Evolutionary conservation across 2,797 vertebrate genomes (phyloP), one percentile per base, ranked within the genome.

Genomic region (Falco novaeseelandiae): DNA sequence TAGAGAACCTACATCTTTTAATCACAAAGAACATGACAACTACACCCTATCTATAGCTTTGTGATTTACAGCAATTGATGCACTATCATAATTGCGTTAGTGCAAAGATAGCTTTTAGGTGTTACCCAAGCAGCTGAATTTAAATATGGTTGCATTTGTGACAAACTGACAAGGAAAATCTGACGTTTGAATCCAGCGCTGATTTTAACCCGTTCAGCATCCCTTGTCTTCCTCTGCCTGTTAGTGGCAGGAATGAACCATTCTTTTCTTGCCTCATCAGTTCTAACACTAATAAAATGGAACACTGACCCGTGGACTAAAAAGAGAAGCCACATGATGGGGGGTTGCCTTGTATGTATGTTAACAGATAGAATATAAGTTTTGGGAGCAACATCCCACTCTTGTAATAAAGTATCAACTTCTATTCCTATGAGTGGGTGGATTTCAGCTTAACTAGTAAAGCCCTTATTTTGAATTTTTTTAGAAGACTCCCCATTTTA

Each of bases 21-120:
- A 97, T 97, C 95, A 96, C 89, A 74, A 93, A 90, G 89, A 96
- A 96, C 91, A 97, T 95, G 97, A 97, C 93, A 98, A 95, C 92
- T 94, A 93, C 91, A 96, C 30, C 65, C 36, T 90, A 93, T 90
- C 94, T 91, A 46, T 74, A 96, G 79, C 80, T 89, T 71, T 87
- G 89, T 96, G 96, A 97, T 96, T 97, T 97, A 95, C 86, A 96
- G 92, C 91, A 96, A 96, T 61, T 97, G 95, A 97, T 94, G 95
- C 20, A 16, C 71, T 86, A 84, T 91, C 90, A 95, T 95, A 97
- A 97, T 70, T 95, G 81, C 49, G 93, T 97, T 96, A 97, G 89
- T 83, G 89, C 95, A 92, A 61, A 74, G 94, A 94, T 92, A 93
- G 95, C 80, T 97, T 97, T 88, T 90, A 92, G 83, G 90, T 86